Conservation (phyloP, 2,113 vertebrate species). For the Rostratula benghalensis region DNA sequence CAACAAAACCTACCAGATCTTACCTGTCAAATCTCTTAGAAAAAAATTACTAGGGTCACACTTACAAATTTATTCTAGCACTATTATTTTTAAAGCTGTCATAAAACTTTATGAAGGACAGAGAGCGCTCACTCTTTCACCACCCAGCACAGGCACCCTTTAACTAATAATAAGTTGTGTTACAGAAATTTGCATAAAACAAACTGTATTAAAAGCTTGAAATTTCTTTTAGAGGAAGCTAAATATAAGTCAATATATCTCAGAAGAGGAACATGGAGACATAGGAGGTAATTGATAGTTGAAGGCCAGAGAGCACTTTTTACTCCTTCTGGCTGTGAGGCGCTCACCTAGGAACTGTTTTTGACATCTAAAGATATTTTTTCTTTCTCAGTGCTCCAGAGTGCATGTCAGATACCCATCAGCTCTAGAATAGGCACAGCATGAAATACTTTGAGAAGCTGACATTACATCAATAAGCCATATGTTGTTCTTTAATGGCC, state of each 20-base stretch:
- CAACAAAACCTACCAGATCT: background rate
- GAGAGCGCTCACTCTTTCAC: background rate
- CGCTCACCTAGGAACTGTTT: background rate
- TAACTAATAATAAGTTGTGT: background rate
- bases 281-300: background rate
- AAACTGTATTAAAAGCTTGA: background rate
- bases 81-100: background rate
- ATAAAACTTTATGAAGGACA: background rate
- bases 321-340: background rate
- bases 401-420: background rate
- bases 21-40: background rate
- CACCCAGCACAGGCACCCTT: background rate
- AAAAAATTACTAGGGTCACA: background rate
- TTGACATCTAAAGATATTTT: background rate
- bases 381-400: background rate
- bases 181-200: background rate
- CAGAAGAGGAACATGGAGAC: background rate
- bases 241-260: background rate
- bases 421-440: background rate
- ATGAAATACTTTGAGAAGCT: slow-evolving; percentile 2
- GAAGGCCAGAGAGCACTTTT: background rate
- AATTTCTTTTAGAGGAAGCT: background rate
- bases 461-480: background rate
- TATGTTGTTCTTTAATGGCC: slow-evolving; percentile 28
- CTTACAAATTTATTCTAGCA: background rate